A percentile compares a stretch with the other conserved stretches of the same genome.
These are phyloP conservation scores for Halichoerus grypus DNA, from an alignment of 2,113 vertebrate species.

Conservation along the genomic window DNA sequence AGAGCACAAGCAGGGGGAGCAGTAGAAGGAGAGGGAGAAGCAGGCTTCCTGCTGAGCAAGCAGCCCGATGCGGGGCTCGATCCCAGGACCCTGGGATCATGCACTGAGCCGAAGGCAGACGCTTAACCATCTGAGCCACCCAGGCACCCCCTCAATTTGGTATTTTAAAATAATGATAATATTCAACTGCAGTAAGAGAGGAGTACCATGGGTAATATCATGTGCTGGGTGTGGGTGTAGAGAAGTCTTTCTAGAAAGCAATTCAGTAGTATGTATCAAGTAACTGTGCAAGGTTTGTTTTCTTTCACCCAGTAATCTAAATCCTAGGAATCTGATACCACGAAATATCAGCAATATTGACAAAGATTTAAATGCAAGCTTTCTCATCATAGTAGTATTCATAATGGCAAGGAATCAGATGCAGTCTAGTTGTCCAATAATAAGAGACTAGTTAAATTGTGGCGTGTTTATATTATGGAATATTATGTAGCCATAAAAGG, in stretches of 20 bases:
- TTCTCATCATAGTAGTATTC: not conserved
- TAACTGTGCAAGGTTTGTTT: not conserved
- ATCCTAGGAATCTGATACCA: not conserved
- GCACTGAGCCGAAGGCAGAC: no score
- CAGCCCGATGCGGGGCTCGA: no score
- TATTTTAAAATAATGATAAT: not conserved
- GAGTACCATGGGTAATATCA: not conserved
- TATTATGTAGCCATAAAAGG: not conserved
- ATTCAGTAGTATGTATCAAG: not conserved
- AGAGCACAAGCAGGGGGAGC: no score
- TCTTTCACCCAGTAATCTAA: not conserved
- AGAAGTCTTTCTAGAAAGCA: not conserved
- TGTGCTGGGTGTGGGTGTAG: not conserved
- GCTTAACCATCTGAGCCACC: not conserved
- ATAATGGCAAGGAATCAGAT: not conserved
- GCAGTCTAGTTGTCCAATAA: not conserved
- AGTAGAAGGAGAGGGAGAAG: no score
- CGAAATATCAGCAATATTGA: not conserved
- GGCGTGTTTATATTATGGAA: not conserved
- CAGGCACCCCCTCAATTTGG: not conserved
- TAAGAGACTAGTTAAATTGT: not conserved
- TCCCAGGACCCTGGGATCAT: no score
- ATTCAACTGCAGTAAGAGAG: not conserved
- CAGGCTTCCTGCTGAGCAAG: no score
- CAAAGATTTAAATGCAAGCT: not conserved